phyloP scores from a whole-genome alignment of 2,888 invertebrate species.

The Cheilosia soror region DNA sequence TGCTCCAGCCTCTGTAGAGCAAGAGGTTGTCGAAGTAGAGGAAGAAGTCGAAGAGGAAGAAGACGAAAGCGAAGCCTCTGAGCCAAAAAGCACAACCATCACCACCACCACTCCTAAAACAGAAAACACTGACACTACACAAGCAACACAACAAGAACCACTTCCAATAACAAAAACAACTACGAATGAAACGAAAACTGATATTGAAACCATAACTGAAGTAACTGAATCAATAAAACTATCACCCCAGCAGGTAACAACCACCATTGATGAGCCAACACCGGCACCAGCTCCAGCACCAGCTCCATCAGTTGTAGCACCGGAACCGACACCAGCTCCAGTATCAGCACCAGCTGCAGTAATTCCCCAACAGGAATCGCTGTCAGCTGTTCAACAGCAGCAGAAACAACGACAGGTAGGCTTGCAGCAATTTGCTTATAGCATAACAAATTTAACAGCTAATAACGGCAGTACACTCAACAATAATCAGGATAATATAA shows the following conservation, averaged over 20 bases:
- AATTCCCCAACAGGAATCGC: slow-evolving; percentile 22
- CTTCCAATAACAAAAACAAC: slow-evolving; percentile 34
- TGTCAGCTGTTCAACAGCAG: slow-evolving; percentile 27
- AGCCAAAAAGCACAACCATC: slow-evolving; percentile 10
- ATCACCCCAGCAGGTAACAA: slow-evolving; percentile 58
- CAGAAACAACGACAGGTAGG: slow-evolving; percentile 65
- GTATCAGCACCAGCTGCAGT: slow-evolving; percentile 13
- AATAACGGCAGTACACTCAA: slow-evolving; percentile 70
- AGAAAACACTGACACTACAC: slow-evolving; percentile 57
- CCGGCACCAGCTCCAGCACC: slow-evolving; percentile 13
- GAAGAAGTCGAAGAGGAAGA: slow-evolving; percentile 37
- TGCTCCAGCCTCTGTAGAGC: not conserved
- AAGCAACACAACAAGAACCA: slow-evolving; percentile 34
- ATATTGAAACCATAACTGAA: slow-evolving; percentile 61
- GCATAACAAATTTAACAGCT: slow-evolving; percentile 69
- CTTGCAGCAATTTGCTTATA: slow-evolving; percentile 59
- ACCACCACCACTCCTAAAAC: slow-evolving; percentile 7
- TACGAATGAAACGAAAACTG: slow-evolving; percentile 55
- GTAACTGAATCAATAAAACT: slow-evolving; percentile 65
- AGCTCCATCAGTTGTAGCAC: not conserved
- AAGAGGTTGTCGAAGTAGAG: slow-evolving; percentile 8
- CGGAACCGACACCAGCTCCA: slow-evolving; percentile 7
- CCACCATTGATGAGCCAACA: slow-evolving; percentile 6
- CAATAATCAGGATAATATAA: slow-evolving; percentile 85
- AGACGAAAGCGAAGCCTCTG: slow-evolving; percentile 23